phyloP scores from a whole-genome alignment of 2,113 vertebrate species.

The Prochilodus magdalenae region DNA sequence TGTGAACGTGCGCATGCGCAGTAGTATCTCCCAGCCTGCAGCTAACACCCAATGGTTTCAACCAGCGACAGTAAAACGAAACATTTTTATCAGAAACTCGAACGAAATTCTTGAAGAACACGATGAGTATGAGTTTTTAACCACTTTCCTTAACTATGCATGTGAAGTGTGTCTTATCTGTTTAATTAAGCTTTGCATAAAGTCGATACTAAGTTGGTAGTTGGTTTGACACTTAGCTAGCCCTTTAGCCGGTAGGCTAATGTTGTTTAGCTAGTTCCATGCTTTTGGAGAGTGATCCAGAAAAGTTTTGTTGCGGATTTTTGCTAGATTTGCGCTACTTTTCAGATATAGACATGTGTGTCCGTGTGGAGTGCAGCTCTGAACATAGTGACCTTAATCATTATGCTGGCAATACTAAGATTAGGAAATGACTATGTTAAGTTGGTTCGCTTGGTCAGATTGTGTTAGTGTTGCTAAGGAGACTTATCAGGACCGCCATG shows the following conservation, averaged over 20 bases:
- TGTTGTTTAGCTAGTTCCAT: not conserved
- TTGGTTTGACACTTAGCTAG: not conserved
- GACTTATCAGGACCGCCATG: not conserved
- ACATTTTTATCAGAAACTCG: not conserved
- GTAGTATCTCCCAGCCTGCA: not conserved
- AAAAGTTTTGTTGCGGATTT: not conserved
- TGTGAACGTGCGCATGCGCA: not conserved
- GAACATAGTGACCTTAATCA: not conserved
- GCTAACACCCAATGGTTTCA: not conserved
- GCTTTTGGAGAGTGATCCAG: not conserved
- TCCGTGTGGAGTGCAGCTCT: not conserved
- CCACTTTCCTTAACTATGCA: not conserved
- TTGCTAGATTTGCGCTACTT: not conserved
- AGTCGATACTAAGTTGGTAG: not conserved
- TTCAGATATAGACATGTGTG: not conserved
- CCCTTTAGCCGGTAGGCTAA: not conserved
- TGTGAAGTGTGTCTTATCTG: not conserved
- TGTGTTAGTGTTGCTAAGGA: not conserved
- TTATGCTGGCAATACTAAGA: not conserved
- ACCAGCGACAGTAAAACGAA: not conserved
- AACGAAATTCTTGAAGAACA: not conserved
- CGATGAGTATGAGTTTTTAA: not conserved
- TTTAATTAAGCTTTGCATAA: not conserved
- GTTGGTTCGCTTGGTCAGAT: not conserved
- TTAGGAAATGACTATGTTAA: not conserved